Evolutionary conservation across 2,888 invertebrate genomes (phyloP).

Genomic region (Osmoderma eremita): DNA sequence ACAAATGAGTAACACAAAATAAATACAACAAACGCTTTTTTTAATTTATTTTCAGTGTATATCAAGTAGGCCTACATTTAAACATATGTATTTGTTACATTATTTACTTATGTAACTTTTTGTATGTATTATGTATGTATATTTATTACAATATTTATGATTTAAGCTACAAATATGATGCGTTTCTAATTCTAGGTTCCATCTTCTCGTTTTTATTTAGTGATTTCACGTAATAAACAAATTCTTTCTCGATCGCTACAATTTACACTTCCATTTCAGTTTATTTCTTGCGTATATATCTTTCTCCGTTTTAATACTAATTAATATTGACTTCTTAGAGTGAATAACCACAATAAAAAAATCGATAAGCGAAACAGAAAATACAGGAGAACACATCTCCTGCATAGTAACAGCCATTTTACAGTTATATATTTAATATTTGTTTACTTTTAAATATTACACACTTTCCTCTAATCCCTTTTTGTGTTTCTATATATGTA

Average conservation of each 20-base stretch:
- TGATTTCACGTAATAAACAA: constrained; percentile 34
- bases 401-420: constrained; percentile 58
- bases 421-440: constrained; percentile 50
- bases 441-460: constrained; percentile 22
- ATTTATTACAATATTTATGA: constrained; percentile 38
- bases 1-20: constrained; percentile 29
- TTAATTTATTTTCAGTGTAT: constrained; percentile 54
- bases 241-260: constrained; percentile 26
- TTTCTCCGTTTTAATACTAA: constrained; percentile 52
- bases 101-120: constrained; percentile 38
- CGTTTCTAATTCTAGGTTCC: constrained; percentile 43
- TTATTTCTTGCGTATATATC: constrained; percentile 44
- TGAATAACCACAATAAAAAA: constrained; percentile 56
- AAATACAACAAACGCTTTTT: constrained; percentile 1
- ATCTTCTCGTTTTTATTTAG: constrained; percentile 48
- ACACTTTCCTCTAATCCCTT: constrained; percentile 18
- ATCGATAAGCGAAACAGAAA: constrained; percentile 49
- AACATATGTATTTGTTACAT: constrained; percentile 52
- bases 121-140: constrained; percentile 9
- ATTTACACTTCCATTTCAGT: constrained; percentile 50
- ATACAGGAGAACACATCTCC: constrained; percentile 47
- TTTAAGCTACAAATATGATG: constrained; percentile 59
- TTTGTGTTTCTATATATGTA: constrained; percentile 23
- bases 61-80: constrained; percentile 62
- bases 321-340: constrained; percentile 64